phyloP scores from a whole-genome alignment of 2,797 vertebrate genomes.

The Odontamblyopus lacepedii region DNA sequence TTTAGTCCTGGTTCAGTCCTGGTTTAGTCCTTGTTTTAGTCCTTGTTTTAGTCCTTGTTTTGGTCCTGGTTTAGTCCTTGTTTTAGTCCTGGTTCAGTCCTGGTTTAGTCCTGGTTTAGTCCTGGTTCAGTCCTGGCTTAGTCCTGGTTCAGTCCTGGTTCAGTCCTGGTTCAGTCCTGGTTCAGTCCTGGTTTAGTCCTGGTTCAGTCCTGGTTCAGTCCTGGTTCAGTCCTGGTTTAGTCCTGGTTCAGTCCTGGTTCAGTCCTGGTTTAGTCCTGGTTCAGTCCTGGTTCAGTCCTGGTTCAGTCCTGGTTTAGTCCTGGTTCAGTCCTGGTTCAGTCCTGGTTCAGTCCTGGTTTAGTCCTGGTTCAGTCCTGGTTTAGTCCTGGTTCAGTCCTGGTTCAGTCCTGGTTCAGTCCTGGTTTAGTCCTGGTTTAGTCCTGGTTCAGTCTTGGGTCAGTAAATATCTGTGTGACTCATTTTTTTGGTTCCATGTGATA shows the following conservation, averaged over 20 bases:
- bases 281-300: no score
- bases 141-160: neutral
- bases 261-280: neutral
- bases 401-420: neutral
- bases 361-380: neutral
- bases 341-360: neutral
- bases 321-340: neutral
- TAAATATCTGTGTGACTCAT: no score
- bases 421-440: neutral
- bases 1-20: neutral
- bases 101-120: neutral
- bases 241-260: no score
- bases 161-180: neutral
- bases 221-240: no score
- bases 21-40: no score
- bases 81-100: neutral
- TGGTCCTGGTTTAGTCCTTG: neutral
- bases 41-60: neutral
- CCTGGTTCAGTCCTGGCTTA: neutral
- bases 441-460: neutral
- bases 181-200: neutral
- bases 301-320: neutral
- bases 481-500: neutral
- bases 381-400: neutral
- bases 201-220: no score